Conservation (phyloP, 30 jellyfish, hydroid and myxozoan species). For the Aurelia aurita region DNA sequence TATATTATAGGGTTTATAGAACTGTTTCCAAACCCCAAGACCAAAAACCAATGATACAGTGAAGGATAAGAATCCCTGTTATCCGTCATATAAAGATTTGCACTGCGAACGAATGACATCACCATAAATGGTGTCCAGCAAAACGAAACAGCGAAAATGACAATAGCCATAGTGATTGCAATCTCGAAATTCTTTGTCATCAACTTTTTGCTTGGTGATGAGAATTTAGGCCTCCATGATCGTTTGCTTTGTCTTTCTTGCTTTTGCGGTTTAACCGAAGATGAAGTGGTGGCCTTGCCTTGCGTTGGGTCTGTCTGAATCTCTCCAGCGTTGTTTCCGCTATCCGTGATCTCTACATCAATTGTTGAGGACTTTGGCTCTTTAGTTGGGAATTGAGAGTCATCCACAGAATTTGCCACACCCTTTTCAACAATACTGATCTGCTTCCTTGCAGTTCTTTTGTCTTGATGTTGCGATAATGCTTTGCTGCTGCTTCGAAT, state of each 20-base stretch:
- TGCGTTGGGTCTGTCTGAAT: too few relatives aligned
- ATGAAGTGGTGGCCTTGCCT: too few relatives aligned
- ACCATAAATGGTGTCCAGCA: slow-evolving; percentile 34
- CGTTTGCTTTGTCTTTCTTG: too few relatives aligned
- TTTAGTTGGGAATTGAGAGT: too few relatives aligned
- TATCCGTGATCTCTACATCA: too few relatives aligned
- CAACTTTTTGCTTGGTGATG: not conserved
- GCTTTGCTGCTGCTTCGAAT: slow-evolving; percentile 2
- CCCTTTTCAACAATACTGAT: too few relatives aligned
- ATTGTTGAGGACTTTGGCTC: too few relatives aligned
- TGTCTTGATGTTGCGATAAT: not conserved
- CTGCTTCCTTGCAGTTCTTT: too few relatives aligned
- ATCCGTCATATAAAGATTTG: not conserved
- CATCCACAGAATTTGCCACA: too few relatives aligned
- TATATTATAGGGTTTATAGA: slow-evolving; percentile 21
- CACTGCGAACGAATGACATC: not conserved
- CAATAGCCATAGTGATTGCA: slow-evolving; percentile 7
- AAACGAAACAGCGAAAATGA: not conserved
- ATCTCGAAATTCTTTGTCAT: not conserved
- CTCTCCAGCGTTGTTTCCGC: too few relatives aligned
- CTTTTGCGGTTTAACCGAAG: too few relatives aligned
- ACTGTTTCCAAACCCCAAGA: slow-evolving; percentile 19
- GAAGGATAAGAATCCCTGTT: not conserved
- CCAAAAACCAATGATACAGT: slow-evolving; percentile 22
- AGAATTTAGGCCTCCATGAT: too few relatives aligned